Base-by-base conservation (phyloP, 2,113 vertebrate genomes). In the Mus pahari region DNA sequence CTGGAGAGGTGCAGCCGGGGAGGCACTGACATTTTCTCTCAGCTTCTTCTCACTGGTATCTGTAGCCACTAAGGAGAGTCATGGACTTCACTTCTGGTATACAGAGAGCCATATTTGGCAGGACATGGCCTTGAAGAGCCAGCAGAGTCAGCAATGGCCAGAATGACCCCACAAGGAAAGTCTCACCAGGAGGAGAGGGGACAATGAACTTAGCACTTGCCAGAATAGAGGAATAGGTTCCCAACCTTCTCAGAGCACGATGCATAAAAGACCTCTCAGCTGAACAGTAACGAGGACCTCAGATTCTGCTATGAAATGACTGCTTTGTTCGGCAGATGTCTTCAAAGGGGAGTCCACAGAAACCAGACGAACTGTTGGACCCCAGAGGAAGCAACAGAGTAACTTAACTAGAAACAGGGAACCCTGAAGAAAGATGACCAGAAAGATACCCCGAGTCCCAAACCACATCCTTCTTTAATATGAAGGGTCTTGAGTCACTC, bases 261-360 rank as follows among this genome's bases (percentile, higher is more conserved):
- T 19, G 33, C 42, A 64, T n/a, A 66, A 66, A 74, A 89, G 58
- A 75, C 0, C 11, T 42, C 58, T 60, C 39, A 86, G 89, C 84
- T 36, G 82, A 92, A 93, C 86, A 75, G 39, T 88, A 95, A 94
- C 66, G 28, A 94, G 96, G 96, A 94, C 73, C 77, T 86, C 86
- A 79, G 92, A 75, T 87, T 77, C 68, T 89, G 19, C 53, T 88
- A 58, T 83, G 82, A 96, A 94, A 81, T 68, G 71, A 93, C 94
- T 94, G 86, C 79, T 97, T 84, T 92, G 81, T 79, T 95, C 39
- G 68, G 87, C 75, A 96, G 95, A 97, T 92, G 89, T 93, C 89
- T 96, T 96, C 53, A 81, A 92, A 90, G 84, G 60, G 89, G 91
- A 90, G 62, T 73, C 58, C 90, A 28, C 48, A 89, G 64, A n/a